These are phyloP conservation scores for Actinia equina DNA, from an alignment of 64 coral and sea anemone species.

Conservation along the genomic window DNA sequence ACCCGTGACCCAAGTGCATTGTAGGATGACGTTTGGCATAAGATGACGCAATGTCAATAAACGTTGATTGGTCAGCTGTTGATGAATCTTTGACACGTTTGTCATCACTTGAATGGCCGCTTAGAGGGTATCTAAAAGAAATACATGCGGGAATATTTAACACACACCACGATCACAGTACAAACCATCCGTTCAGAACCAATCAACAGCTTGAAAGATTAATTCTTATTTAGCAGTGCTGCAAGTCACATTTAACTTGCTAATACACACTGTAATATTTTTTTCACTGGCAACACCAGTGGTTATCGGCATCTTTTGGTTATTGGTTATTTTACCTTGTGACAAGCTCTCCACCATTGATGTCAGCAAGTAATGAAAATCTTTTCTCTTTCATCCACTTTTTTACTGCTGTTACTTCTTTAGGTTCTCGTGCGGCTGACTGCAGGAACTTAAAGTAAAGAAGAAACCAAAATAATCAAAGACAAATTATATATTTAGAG, in stretches of 20 bases:
- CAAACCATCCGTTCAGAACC: not conserved
- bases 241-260: too few species aligned
- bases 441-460: conserved; percentile 47
- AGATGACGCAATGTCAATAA: conserved; percentile 63
- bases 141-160: not conserved
- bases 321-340: conserved; percentile 43
- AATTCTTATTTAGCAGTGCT: too few species aligned
- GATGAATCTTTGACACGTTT: conserved; percentile 39
- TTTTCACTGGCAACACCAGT: too few species aligned
- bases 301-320: too few species aligned
- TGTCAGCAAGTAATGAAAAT: conserved; percentile 83
- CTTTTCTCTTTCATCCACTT: conserved; percentile 73
- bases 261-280: too few species aligned
- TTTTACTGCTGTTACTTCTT: conserved; percentile 77
- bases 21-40: conserved; percentile 79
- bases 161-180: not conserved
- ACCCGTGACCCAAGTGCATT: conserved; percentile 80
- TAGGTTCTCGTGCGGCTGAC: conserved; percentile 51
- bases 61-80: conserved; percentile 65
- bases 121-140: conserved; percentile 80
- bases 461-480: not conserved
- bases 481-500: too few species aligned
- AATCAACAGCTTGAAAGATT: not conserved
- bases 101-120: conserved; percentile 15
- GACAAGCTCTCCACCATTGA: conserved; percentile 84